Percentiles rank a stretch among this genome's conserved stretches.
These are phyloP conservation scores for Meda fulgida DNA, from an alignment of 2,797 vertebrate species.

Conservation along the genomic window DNA sequence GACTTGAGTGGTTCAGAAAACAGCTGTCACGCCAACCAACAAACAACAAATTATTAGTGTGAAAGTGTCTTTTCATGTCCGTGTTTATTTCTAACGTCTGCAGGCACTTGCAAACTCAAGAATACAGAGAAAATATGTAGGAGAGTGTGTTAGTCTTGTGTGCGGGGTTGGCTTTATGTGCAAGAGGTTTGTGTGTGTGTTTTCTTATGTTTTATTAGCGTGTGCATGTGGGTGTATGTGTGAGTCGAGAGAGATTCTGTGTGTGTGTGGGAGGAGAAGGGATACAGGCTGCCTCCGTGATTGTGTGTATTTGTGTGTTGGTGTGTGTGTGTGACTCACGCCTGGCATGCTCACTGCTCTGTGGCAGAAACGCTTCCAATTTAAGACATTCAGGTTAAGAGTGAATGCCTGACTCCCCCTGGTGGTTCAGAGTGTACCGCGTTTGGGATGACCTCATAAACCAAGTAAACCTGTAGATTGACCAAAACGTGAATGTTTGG, in stretches of 20 bases:
- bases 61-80: constrained; percentile 27
- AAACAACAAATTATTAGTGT: constrained; percentile 3
- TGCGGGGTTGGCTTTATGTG: background rate
- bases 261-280: constrained; percentile 33
- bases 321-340: constrained; percentile 54
- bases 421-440: constrained; percentile 47
- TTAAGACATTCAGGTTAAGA: constrained; percentile 51
- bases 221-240: constrained; percentile 36
- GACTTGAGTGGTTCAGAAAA: constrained; percentile 10
- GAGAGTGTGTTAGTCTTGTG: constrained; percentile 5
- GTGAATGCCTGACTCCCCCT: constrained; percentile 62
- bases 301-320: constrained; percentile 42
- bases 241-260: constrained; percentile 48
- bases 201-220: constrained; percentile 32
- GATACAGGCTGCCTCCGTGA: constrained; percentile 45
- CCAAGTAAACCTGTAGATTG: background rate
- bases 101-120: constrained; percentile 42
- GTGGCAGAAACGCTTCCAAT: constrained; percentile 50
- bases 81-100: constrained; percentile 43
- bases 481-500: too few species aligned
- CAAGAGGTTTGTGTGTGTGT: constrained; percentile 37
- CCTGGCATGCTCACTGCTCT: constrained; percentile 56
- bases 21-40: constrained; percentile 9
- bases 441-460: background rate
- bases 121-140: constrained; percentile 36